Conservation (phyloP, 2,797 vertebrate species). For the Staurois parvus region DNA sequence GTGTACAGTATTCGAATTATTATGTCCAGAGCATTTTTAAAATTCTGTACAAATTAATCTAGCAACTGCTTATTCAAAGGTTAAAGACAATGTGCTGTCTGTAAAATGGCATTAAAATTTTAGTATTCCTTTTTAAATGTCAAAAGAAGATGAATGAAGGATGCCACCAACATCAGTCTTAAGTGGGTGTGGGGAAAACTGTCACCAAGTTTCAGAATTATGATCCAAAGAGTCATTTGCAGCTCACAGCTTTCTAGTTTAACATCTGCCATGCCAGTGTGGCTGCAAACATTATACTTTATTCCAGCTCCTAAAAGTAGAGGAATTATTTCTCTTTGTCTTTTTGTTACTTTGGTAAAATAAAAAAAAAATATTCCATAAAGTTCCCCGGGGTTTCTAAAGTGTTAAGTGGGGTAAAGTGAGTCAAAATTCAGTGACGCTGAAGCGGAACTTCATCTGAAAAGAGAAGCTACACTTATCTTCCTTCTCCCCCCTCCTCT, state of each 20-base stretch:
- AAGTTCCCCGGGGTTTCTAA: no score
- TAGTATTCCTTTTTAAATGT: slow-evolving; percentile 63
- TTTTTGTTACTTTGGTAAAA: not conserved
- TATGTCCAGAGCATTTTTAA: slow-evolving; percentile 19
- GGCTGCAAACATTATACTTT: not conserved
- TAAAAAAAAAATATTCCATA: not conserved
- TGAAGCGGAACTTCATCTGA: no score
- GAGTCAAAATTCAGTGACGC: no score
- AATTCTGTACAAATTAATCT: slow-evolving; percentile 51
- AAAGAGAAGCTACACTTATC: no score
- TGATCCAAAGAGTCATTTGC: slow-evolving; percentile 48
- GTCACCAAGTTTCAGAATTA: slow-evolving; percentile 54
- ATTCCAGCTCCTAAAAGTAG: not conserved
- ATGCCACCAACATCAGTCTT: slow-evolving; percentile 61
- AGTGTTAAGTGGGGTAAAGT: no score
- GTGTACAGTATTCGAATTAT: slow-evolving; percentile 28
- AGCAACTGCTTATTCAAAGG: slow-evolving; percentile 55
- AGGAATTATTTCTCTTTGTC: not conserved
- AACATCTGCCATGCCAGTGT: slow-evolving; percentile 16
- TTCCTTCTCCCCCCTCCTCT: no score
- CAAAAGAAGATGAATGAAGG: slow-evolving; percentile 62
- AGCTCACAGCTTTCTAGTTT: slow-evolving; percentile 28
- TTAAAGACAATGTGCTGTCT: slow-evolving; percentile 58
- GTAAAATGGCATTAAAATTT: slow-evolving; percentile 61
- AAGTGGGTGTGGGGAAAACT: slow-evolving; percentile 59